Evolutionary conservation across 2,797 vertebrate genomes (phyloP).

Genomic region (Cyclura pinguis): DNA sequence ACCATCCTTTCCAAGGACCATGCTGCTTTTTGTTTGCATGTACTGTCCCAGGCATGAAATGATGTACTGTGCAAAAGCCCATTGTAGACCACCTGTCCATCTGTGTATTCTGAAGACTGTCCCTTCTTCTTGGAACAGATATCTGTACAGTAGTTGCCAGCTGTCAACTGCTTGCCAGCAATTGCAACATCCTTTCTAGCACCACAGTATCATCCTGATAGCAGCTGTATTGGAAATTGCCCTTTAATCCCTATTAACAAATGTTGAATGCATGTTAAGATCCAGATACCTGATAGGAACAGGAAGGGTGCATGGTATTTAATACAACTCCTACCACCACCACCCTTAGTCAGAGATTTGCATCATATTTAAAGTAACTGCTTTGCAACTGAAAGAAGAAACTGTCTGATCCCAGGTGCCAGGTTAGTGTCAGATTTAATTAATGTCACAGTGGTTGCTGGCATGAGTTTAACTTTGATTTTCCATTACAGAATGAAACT

Average conservation of each 20-base stretch:
- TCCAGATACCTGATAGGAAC: background rate
- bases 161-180: background rate
- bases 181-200: background rate
- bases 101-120: background rate
- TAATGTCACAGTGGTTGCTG: constrained; percentile 36
- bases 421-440: constrained; percentile 52
- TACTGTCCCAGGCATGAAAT: background rate
- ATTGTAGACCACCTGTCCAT: background rate
- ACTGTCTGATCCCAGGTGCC: constrained; percentile 32
- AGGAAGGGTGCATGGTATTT: background rate
- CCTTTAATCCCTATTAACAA: background rate
- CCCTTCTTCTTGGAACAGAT: background rate
- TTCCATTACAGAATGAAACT: constrained; percentile 46
- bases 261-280: background rate
- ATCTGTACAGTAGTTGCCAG: background rate
- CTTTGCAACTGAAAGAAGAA: constrained; percentile 52
- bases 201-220: background rate
- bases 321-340: background rate
- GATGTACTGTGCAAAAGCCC: background rate
- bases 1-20: background rate
- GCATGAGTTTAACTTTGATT: constrained; percentile 56
- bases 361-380: constrained; percentile 53
- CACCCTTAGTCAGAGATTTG: constrained; percentile 50
- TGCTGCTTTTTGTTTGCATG: background rate
- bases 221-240: background rate